Conservation (phyloP, 2,113 vertebrate genomes). For the Platichthys flesus region DNA sequence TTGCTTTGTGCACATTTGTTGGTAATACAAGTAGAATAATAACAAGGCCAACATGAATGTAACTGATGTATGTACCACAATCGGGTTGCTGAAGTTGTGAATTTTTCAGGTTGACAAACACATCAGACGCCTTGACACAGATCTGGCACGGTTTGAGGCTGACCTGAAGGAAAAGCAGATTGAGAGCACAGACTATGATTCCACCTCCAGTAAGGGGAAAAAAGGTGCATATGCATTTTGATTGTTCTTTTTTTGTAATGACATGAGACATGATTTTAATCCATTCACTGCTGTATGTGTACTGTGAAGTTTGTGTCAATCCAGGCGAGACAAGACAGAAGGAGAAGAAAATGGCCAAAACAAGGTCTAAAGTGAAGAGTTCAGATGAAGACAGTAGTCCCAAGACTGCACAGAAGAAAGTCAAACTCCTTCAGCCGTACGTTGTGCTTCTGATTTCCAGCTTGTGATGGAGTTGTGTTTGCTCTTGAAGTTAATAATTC, state of each 20-base stretch:
- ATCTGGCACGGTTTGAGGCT: constrained; percentile 95
- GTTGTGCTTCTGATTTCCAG: constrained; percentile 49
- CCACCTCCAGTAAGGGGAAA: constrained; percentile 96
- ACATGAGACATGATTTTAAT: background rate
- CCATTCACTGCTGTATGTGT: background rate
- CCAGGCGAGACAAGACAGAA: constrained; percentile 89
- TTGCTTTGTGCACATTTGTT: background rate
- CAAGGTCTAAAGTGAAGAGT: constrained; percentile 94
- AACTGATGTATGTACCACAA: background rate
- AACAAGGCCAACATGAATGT: constrained; percentile 24
- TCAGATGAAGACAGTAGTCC: constrained; percentile 92
- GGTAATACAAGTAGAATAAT: background rate
- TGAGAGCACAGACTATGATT: constrained; percentile 96
- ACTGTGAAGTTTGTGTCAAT: constrained; percentile 29
- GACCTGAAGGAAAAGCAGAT: constrained; percentile 98
- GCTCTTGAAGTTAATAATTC: background rate
- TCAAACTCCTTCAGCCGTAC: constrained; percentile 94
- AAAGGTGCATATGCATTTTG: constrained; percentile 85
- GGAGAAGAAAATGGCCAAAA: constrained; percentile 93
- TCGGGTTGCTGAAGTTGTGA: background rate
- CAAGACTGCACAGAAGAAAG: constrained; percentile 92
- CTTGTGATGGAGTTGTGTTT: background rate
- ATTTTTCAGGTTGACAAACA: constrained; percentile 93
- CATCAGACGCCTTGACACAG: constrained; percentile 94
- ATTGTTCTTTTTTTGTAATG: background rate